Evolutionary conservation across 1,140 invertebrate species (phyloP), one percentile per base, ranked within the genome.

Genomic region (Eurosta solidaginis): DNA sequence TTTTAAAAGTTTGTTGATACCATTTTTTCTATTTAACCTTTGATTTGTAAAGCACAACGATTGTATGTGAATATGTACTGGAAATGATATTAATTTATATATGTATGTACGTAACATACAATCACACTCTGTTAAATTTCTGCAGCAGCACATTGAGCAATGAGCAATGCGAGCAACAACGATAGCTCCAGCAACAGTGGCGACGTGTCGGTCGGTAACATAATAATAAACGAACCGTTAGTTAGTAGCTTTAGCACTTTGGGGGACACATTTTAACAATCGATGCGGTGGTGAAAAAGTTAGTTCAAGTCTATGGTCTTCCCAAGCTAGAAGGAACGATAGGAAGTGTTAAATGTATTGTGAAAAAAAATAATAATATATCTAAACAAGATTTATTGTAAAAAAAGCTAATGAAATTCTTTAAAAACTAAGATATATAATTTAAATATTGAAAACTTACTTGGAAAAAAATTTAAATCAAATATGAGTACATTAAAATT

Each of bases 271-370:
- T 40, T 33, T 29, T 68, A n/a, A 68, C 59, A 68, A 68, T 68
- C 59, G 59, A 68, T 68, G 59, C 59, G 59, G 59, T 68, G 59
- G 59, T 68, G 59, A 68, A 68, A 40, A n/a, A 9, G 5, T 68
- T 20, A 68, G 59, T 68, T 20, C n/a, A 68, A 68, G 36, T 68
- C 59, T 68, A 68, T 33, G 33, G 59, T 68, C 59, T 68, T 68
- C 59, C 59, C 33, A 17, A 40, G 33, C 9, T 68, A 33, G 59
- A 68, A 54, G 45, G 14, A 49, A 22, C 33, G 59, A 68, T 20
- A 33, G 59, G 59, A 29, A 22, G 7, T 20, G 6, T 20, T 68
- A 33, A 6, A 68, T 36, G 29, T 63, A 29, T 63, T 33, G n/a
- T 68, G n/a, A n/a, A n/a, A n/a, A n/a, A n/a, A n/a, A n/a, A n/a